phyloP scores from a whole-genome alignment of 2,888 invertebrate genomes.

The Achlya flavicornis region DNA sequence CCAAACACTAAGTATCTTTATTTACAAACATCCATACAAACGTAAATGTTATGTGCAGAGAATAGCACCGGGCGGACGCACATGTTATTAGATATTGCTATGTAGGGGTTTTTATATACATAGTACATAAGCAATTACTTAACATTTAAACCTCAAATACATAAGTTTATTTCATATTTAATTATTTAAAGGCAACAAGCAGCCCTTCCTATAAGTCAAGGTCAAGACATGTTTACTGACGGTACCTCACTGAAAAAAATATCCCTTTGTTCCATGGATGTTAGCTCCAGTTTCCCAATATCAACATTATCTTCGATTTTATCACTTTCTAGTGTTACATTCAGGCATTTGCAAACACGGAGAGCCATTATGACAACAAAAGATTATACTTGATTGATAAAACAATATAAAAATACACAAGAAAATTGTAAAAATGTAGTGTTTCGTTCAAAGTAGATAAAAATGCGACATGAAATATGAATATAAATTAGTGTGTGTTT shows the following conservation, averaged over 20 bases:
- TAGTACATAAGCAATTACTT: constrained; percentile 21
- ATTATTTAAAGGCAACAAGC: constrained; percentile 26
- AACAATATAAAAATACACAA: constrained; percentile 65
- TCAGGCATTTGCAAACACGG: constrained; percentile 90
- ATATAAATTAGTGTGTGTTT: constrained; percentile 42
- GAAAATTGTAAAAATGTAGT: constrained; percentile 53
- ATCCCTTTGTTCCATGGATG: constrained; percentile 85
- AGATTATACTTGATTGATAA: constrained; percentile 43
- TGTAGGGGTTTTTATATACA: constrained; percentile 16
- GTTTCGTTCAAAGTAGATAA: constrained; percentile 50
- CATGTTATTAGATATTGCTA: constrained; percentile 14
- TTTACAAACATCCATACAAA: constrained; percentile 23
- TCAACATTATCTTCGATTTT: constrained; percentile 83
- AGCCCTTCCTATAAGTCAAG: constrained; percentile 66
- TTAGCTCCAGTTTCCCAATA: constrained; percentile 82
- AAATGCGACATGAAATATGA: neutral
- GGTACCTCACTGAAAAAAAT: constrained; percentile 87
- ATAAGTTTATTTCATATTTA: constrained; percentile 15
- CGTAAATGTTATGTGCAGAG: constrained; percentile 33
- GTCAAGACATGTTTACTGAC: constrained; percentile 76
- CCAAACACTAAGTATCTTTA: neutral
- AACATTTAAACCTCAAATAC: constrained; percentile 20
- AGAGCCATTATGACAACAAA: constrained; percentile 77
- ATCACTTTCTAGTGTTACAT: constrained; percentile 86
- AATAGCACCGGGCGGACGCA: constrained; percentile 42